These are phyloP conservation scores for Macroramphosus scolopax DNA, from an alignment of 2,797 vertebrate genomes.

Conservation along the genomic window DNA sequence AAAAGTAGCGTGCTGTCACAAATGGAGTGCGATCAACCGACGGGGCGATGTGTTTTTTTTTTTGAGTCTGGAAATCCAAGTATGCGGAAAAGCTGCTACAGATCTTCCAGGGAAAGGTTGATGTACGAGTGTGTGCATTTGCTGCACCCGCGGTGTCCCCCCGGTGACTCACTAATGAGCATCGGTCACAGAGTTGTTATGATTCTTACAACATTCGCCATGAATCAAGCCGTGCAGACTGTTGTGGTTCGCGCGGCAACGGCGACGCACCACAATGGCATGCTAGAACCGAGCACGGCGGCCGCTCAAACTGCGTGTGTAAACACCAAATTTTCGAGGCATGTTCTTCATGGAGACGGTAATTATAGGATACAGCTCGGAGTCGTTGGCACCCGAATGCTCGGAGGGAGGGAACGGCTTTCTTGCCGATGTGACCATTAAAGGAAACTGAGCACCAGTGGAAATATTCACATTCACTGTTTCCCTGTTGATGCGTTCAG, in stretches of 20 bases:
- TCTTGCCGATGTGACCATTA: slow-evolving; percentile 12
- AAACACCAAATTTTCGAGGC: slow-evolving; percentile 43
- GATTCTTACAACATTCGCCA: slow-evolving; percentile 30
- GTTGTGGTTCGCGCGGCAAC: slow-evolving; percentile 29
- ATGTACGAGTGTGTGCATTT: slow-evolving; percentile 2
- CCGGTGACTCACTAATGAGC: slow-evolving; percentile 30
- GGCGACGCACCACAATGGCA: slow-evolving; percentile 39
- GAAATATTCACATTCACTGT: slow-evolving; percentile 8
- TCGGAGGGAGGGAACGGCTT: slow-evolving; percentile 15
- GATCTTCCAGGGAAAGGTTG: slow-evolving; percentile 4
- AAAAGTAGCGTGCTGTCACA: slow-evolving; percentile 55
- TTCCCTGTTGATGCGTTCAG: background rate
- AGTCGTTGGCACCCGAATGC: slow-evolving; percentile 20
- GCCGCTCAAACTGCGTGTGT: slow-evolving; percentile 29
- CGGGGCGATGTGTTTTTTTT: slow-evolving; percentile 35
- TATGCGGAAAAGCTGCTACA: slow-evolving; percentile 18
- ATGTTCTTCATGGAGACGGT: slow-evolving; percentile 48
- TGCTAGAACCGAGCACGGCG: slow-evolving; percentile 24
- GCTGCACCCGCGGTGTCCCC: slow-evolving; percentile 2
- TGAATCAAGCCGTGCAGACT: slow-evolving; percentile 34
- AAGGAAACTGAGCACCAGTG: slow-evolving; percentile 6
- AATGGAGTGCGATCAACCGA: slow-evolving; percentile 56
- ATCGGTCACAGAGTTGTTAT: slow-evolving; percentile 25
- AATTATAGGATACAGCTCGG: slow-evolving; percentile 47
- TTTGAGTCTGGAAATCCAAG: slow-evolving; percentile 35